These are phyloP conservation scores for Cyprinodon diabolis DNA, from an alignment of 2,797 vertebrate genomes.

Conservation along the genomic window DNA sequence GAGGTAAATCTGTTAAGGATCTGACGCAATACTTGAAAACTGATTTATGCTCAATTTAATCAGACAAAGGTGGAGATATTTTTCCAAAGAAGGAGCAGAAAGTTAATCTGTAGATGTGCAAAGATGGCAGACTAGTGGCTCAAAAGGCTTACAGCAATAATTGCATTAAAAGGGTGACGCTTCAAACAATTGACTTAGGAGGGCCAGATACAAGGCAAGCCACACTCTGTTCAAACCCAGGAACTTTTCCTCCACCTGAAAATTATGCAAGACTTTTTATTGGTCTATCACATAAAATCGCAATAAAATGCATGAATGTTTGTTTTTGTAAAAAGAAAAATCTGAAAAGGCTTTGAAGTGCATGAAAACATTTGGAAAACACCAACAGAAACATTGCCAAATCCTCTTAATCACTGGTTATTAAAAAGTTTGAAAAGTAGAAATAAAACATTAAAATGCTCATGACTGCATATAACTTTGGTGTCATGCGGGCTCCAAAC, in stretches of 20 bases:
- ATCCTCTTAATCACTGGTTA: neutral
- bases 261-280: neutral
- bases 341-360: neutral
- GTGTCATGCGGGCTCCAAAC: neutral
- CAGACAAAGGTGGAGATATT: neutral
- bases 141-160: neutral
- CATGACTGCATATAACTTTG: constrained; percentile 1
- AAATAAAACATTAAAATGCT: neutral
- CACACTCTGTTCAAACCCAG: neutral
- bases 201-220: neutral
- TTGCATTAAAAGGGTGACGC: neutral
- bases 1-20: neutral
- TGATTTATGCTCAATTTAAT: neutral
- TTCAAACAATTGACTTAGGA: neutral
- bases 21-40: neutral
- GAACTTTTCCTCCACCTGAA: neutral
- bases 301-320: neutral
- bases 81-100: neutral
- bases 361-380: neutral
- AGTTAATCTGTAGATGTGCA: neutral
- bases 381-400: neutral
- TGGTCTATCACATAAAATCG: neutral
- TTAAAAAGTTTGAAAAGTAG: neutral
- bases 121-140: neutral
- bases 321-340: neutral